A percentile compares a stretch with the other conserved stretches of the same genome.
phyloP scores from a whole-genome alignment of 2,797 vertebrate genomes.

The Tadarida brasiliensis region DNA sequence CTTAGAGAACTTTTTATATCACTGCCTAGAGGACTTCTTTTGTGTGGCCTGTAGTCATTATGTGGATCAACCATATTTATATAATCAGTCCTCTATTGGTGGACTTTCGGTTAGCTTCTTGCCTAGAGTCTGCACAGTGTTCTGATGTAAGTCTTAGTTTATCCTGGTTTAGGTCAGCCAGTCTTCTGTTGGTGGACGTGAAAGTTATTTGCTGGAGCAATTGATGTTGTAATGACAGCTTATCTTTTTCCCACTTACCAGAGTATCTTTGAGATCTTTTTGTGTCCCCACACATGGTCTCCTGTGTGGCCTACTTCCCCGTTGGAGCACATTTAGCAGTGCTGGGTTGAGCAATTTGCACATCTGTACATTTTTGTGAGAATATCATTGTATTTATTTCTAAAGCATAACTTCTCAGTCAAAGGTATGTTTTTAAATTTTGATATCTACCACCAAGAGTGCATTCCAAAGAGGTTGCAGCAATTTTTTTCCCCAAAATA shows the following conservation, averaged over 20 bases:
- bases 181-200: not conserved
- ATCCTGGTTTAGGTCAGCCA: not conserved
- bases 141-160: not conserved
- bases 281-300: not conserved
- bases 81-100: not conserved
- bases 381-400: not conserved
- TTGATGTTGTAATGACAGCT: not conserved
- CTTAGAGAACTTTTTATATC: not conserved
- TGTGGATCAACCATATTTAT: not conserved
- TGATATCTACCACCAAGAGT: not conserved
- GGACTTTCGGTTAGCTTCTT: not conserved
- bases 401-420: not conserved
- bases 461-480: not conserved
- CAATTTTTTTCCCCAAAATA: not conserved
- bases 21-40: not conserved
- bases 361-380: not conserved
- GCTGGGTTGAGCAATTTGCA: not conserved
- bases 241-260: not conserved
- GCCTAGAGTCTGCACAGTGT: not conserved
- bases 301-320: not conserved
- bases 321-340: not conserved
- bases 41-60: not conserved
- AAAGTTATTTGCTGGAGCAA: not conserved
- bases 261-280: not conserved
- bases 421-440: not conserved